Evolutionary conservation across 2,888 invertebrate species (phyloP).

Genomic region (Tenthredo mesomela): DNA sequence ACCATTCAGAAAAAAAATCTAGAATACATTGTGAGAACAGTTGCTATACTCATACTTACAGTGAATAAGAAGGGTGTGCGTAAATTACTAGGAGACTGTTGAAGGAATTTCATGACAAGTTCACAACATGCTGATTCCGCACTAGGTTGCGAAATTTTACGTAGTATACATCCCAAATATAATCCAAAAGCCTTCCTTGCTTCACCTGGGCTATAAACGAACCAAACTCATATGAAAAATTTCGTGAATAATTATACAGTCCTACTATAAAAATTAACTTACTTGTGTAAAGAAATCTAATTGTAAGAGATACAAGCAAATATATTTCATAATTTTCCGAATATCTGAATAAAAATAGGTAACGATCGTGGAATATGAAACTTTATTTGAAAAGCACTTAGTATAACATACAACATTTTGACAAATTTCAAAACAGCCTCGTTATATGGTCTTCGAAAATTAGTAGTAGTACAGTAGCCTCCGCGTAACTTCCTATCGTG

Average conservation of each 20-base stretch:
- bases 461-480: too few relatives aligned
- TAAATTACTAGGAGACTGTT: slow-evolving; percentile 85
- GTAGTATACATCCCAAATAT: slow-evolving; percentile 87
- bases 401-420: not conserved
- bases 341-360: not conserved
- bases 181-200: slow-evolving; percentile 89
- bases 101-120: slow-evolving; percentile 88
- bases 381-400: not conserved
- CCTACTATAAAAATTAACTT: not conserved
- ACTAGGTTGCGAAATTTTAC: slow-evolving; percentile 81
- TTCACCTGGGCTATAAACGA: slow-evolving; percentile 79
- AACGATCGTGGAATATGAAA: not conserved
- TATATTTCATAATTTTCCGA: not conserved
- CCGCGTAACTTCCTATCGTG: too few relatives aligned
- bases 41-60: slow-evolving; percentile 73
- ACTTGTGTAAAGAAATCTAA: slow-evolving; percentile 1
- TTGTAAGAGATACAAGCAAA: not conserved
- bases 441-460: too few relatives aligned
- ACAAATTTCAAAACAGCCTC: not conserved
- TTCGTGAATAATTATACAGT: not conserved
- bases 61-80: slow-evolving; percentile 85
- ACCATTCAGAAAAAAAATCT: not conserved
- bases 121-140: slow-evolving; percentile 79
- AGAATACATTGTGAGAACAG: not conserved
- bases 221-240: not conserved